Base-by-base conservation (phyloP, 2,797 vertebrate genomes). In the Amblyopsis hoosieri region DNA sequence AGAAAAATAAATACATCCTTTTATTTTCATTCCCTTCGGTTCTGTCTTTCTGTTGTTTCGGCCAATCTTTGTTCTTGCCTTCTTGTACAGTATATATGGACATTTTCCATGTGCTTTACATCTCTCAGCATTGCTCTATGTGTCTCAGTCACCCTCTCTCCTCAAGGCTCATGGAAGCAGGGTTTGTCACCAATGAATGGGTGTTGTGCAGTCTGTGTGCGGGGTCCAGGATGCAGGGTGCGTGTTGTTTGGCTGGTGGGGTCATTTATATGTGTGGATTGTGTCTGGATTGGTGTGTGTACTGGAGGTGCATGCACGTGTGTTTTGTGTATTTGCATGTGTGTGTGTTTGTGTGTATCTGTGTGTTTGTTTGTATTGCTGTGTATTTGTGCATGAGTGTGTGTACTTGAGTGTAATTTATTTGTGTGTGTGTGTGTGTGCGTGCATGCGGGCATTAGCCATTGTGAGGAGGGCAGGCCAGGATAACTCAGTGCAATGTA, bases 1-100 rank as follows among this genome's bases (percentile, higher is more conserved):
- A 93, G 92, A 89, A 91, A 94, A 96, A 95, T 93, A 95, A 95
- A 95, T 82, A 77, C 83, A 85, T 78, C 80, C 81, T 85, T 93
- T 95, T 95, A 90, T 94, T 95, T 94, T 84, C 82, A 86, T 84
- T 87, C 74, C 53, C 78, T 76, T 70, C 75, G 37, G 70, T 81
- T 31, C 49, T 58, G 14, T 82, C 62, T 54, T 17, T 55, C 45
- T 54, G 12, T 54, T n/a, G 8, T 46, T 64, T 74, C 73, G 17
- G 33, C 45, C 48, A 8, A 10, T 47, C 47, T 10, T 47, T 58
- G 23, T 37, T 13, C 56, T 57, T 23, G 8, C 45, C 60, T 65
- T 46, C 15, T 49, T 49, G 19, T 13, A 23, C 45, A 66, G 19
- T 63, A 14, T 15, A 37, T 75, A 68, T 66, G 5, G 46, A 15